These are phyloP conservation scores for Acutogordius australiensis DNA, from an alignment of 2,888 invertebrate genomes.

Conservation along the genomic window DNA sequence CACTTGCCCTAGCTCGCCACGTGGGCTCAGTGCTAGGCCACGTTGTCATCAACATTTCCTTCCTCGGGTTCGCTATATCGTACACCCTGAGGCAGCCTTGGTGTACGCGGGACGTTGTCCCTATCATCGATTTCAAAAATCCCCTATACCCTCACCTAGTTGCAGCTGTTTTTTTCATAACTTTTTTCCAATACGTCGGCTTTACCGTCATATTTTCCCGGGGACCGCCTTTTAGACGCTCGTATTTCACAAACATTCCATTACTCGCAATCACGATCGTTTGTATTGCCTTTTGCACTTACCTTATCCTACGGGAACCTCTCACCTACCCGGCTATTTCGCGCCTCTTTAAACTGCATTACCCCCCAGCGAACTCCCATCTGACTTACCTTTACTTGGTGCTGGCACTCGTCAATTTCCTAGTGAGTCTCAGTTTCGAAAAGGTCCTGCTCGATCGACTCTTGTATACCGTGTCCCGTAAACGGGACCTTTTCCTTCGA, in stretches of 20 bases:
- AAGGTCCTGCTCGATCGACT: not conserved
- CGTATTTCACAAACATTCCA: not conserved
- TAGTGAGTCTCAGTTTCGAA: not conserved
- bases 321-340: not conserved
- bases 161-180: slow-evolving; percentile 40
- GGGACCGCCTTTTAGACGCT: slow-evolving; percentile 38
- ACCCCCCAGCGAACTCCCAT: not conserved
- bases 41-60: not conserved
- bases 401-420: not conserved
- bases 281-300: not conserved
- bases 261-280: not conserved
- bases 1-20: not conserved
- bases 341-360: not conserved
- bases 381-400: not conserved
- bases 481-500: not conserved
- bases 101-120: not conserved
- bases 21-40: not conserved
- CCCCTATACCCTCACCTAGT: not conserved
- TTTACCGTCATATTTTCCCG: slow-evolving; percentile 48
- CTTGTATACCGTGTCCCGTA: not conserved
- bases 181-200: slow-evolving; percentile 45
- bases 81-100: not conserved
- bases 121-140: not conserved
- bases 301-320: not conserved
- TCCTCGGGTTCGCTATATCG: not conserved